A percentile compares a stretch with the other conserved stretches of the same genome.
These are phyloP conservation scores for Sander vitreus DNA, from an alignment of 2,113 vertebrate species.

Conservation along the genomic window DNA sequence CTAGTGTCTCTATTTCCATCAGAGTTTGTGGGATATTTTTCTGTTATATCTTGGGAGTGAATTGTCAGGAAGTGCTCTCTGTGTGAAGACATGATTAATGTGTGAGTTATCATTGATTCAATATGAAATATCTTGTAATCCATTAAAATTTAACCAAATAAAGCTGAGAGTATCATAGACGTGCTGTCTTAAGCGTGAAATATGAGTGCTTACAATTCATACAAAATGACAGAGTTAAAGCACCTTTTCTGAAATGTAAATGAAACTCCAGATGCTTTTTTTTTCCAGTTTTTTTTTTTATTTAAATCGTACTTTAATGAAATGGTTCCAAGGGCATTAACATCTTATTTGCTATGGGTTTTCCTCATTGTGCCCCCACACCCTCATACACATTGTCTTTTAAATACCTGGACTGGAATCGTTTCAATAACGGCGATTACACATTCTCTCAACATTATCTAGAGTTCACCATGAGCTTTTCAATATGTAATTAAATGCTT, in stretches of 20 bases:
- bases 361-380: neutral
- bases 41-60: slow-evolving; percentile 23
- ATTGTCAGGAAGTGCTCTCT: slow-evolving; percentile 21
- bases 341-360: neutral
- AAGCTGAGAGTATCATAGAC: slow-evolving; percentile 12
- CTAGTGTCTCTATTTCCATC: neutral
- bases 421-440: neutral
- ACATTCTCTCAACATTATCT: neutral
- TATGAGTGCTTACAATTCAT: neutral
- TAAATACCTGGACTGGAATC: neutral
- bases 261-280: neutral
- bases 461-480: neutral
- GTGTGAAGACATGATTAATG: slow-evolving; percentile 45
- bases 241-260: neutral
- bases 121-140: slow-evolving; percentile 47
- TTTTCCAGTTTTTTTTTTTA: too few relatives aligned
- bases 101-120: slow-evolving; percentile 15
- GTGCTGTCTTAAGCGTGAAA: slow-evolving; percentile 26
- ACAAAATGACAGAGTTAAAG: slow-evolving; percentile 23
- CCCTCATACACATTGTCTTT: neutral
- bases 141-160: slow-evolving; percentile 17
- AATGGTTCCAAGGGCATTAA: neutral
- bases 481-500: neutral
- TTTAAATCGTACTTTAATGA: slow-evolving; percentile 4
- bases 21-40: slow-evolving; percentile 14